Percentiles rank a stretch among this genome's conserved stretches.
Conservation (phyloP, 2,113 vertebrate genomes). For the Cyanoramphus novaezelandiae region DNA sequence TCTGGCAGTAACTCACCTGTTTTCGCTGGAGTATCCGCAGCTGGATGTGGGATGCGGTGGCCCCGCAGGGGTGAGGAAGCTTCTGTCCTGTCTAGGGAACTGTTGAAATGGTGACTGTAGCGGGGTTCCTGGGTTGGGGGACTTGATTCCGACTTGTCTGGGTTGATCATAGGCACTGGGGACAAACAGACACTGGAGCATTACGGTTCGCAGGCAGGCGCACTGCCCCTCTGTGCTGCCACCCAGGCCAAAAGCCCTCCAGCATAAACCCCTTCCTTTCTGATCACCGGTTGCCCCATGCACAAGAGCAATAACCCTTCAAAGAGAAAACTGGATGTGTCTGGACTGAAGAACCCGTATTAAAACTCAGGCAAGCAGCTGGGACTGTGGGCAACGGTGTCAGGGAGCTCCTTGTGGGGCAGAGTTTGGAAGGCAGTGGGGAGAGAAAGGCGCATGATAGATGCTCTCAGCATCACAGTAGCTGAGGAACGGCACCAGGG, state of each 20-base stretch:
- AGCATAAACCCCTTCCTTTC: neutral
- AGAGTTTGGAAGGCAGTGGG: neutral
- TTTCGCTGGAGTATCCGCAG: conserved; percentile 83
- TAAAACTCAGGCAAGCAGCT: neutral
- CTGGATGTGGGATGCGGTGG: conserved; percentile 78
- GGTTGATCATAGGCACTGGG: conserved; percentile 90
- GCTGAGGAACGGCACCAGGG: neutral
- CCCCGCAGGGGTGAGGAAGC: conserved; percentile 83
- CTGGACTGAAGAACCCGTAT: neutral
- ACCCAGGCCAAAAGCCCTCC: neutral
- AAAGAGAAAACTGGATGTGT: neutral
- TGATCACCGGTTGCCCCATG: rapidly evolving
- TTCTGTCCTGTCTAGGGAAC: conserved; percentile 83
- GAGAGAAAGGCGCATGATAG: rapidly evolving
- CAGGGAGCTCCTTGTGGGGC: neutral
- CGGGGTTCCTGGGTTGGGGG: conserved; percentile 77
- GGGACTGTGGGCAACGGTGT: rapidly evolving
- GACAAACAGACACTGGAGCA: neutral
- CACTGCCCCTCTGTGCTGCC: neutral
- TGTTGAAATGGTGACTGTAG: conserved; percentile 85
- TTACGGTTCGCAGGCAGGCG: neutral
- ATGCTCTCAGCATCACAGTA: neutral
- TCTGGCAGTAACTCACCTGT: conserved; percentile 65
- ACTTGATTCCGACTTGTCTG: conserved; percentile 82
- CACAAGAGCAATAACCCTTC: neutral